These are phyloP conservation scores for Thermophis baileyi DNA, from an alignment of 2,113 vertebrate species.

Conservation along the genomic window DNA sequence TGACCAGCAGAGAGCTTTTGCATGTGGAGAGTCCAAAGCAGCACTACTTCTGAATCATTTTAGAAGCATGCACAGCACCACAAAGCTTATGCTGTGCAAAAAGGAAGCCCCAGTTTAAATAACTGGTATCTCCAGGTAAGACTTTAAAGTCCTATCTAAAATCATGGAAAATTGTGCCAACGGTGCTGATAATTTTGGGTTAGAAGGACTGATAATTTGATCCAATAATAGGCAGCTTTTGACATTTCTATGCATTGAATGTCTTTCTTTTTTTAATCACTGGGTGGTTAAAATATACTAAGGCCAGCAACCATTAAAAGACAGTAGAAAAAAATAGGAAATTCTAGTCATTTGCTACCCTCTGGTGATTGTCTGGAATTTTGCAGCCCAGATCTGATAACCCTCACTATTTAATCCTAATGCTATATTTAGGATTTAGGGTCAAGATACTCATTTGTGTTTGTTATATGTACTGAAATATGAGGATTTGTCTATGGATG, in stretches of 20 bases:
- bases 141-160: background rate
- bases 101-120: background rate
- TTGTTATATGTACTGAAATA: background rate
- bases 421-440: background rate
- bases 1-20: background rate
- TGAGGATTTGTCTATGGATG: background rate
- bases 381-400: background rate
- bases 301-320: background rate
- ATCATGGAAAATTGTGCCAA: background rate
- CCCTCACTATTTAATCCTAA: background rate
- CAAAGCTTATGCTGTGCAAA: background rate
- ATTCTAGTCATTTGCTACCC: background rate
- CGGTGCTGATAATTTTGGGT: background rate
- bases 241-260: background rate
- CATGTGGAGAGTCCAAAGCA: background rate
- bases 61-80: background rate
- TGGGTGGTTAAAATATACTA: background rate
- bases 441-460: background rate
- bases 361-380: background rate
- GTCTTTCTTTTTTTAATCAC: background rate
- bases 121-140: background rate
- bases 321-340: background rate
- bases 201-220: background rate
- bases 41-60: background rate
- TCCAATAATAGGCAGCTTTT: background rate